Percentiles rank a stretch among this genome's conserved stretches.
Conservation (phyloP, 1,140 invertebrate species). For the Phthorimaea operculella region DNA sequence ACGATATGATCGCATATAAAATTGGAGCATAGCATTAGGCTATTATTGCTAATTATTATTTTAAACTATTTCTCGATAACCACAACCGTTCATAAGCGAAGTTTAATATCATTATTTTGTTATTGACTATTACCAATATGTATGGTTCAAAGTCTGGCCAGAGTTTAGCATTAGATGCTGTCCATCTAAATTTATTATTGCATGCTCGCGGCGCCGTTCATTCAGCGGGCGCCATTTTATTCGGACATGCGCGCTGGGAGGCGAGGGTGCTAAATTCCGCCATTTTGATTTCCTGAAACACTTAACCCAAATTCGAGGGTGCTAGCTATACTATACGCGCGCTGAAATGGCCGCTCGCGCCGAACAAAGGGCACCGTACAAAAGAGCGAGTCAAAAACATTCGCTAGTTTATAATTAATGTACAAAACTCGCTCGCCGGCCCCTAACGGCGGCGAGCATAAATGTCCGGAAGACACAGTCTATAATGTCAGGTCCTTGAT, state of each 20-base stretch:
- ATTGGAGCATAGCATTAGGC: constrained; percentile 59
- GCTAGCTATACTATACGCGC: constrained; percentile 8
- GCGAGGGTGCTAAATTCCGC: constrained; percentile 4
- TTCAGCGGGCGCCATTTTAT: constrained; percentile 26
- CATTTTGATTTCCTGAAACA: constrained; percentile 55
- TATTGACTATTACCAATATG: constrained; percentile 64
- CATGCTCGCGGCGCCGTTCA: constrained; percentile 30
- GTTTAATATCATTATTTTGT: constrained; percentile 59
- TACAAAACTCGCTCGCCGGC: constrained; percentile 37
- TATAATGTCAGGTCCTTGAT: constrained; percentile 26
- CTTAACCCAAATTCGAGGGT: constrained; percentile 49
- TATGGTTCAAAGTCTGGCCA: constrained; percentile 39
- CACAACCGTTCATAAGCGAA: constrained; percentile 68
- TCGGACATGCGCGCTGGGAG: constrained; percentile 19
- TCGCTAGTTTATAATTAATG: constrained; percentile 38
- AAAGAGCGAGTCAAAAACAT: constrained; percentile 44
- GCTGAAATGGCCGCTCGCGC: constrained; percentile 29
- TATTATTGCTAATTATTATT: constrained; percentile 67
- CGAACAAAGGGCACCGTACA: constrained; percentile 41
- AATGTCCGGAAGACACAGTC: constrained; percentile 47
- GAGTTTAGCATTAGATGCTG: constrained; percentile 46
- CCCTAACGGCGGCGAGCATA: constrained; percentile 22
- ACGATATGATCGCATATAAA: constrained; percentile 56
- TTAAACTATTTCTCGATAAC: constrained; percentile 64
- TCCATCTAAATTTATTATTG: constrained; percentile 49